Evolutionary conservation across 2,797 vertebrate genomes (phyloP).

Genomic region (Rhinophrynus dorsalis): DNA sequence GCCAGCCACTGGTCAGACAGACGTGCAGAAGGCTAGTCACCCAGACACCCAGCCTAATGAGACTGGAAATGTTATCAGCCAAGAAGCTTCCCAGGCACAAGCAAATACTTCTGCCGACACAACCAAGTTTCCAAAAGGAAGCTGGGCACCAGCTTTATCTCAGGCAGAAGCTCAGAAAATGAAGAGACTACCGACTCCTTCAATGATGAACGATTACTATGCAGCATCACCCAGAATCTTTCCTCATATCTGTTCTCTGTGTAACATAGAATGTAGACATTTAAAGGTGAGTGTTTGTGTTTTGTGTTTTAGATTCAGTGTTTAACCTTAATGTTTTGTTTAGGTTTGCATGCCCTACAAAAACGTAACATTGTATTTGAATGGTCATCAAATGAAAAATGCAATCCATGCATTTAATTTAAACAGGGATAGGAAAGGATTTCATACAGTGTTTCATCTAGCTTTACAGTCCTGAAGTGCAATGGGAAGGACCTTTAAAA

Average conservation of each 20-base stretch:
- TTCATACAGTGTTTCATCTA: no score
- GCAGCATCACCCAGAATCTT: slow-evolving; percentile 86
- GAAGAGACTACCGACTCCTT: slow-evolving; percentile 76
- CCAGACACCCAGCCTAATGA: slow-evolving; percentile 40
- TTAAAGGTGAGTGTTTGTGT: slow-evolving; percentile 88
- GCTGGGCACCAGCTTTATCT: slow-evolving; percentile 65
- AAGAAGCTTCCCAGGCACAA: slow-evolving; percentile 54
- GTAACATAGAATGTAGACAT: slow-evolving; percentile 87
- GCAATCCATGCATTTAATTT: no score
- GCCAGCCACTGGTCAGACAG: background rate
- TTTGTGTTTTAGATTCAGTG: slow-evolving; percentile 8
- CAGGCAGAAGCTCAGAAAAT: slow-evolving; percentile 60
- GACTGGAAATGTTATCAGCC: slow-evolving; percentile 34
- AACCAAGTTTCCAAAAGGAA: slow-evolving; percentile 61
- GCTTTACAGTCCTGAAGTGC: no score
- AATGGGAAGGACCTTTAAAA: no score
- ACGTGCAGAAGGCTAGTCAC: background rate
- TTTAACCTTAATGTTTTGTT: background rate
- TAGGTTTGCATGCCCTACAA: background rate
- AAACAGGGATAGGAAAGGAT: no score
- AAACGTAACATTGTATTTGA: no score
- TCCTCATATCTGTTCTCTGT: slow-evolving; percentile 96
- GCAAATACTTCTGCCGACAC: slow-evolving; percentile 38
- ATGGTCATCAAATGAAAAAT: no score
- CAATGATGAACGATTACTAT: slow-evolving; percentile 93